A percentile compares a stretch with the other conserved stretches of the same genome.
Conservation (phyloP, 1,140 invertebrate species). For the Drosophila pseudoobscura region DNA sequence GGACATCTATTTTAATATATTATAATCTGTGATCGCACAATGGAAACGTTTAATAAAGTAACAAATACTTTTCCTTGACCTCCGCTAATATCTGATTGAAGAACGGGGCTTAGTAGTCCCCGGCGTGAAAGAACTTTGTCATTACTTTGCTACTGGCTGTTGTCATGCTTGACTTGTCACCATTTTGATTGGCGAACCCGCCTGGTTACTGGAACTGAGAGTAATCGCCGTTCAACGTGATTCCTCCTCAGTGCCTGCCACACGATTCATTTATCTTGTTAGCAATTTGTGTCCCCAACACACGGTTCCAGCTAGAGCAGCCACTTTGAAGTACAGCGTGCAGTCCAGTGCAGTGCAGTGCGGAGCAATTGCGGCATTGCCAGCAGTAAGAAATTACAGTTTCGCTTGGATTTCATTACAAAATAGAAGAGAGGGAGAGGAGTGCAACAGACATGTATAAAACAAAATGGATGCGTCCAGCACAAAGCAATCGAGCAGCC, state of each 20-base stretch:
- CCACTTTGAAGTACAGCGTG: neutral
- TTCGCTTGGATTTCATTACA: conserved; percentile 45
- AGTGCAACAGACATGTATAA: conserved; percentile 41
- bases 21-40: too few species aligned
- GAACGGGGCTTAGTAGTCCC: too few species aligned
- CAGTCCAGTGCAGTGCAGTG: neutral
- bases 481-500: conserved; percentile 30
- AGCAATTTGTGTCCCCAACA: conserved; percentile 52
- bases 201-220: conserved; percentile 25
- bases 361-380: neutral
- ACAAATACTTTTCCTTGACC: too few species aligned
- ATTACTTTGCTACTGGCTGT: conserved; percentile 33
- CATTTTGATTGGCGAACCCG: conserved; percentile 36
- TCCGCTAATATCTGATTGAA: too few species aligned
- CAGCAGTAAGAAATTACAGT: conserved; percentile 42
- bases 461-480: conserved; percentile 54
- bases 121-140: conserved; percentile 23
- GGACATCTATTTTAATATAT: too few species aligned
- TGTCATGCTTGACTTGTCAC: conserved; percentile 46
- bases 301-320: conserved; percentile 21
- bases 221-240: conserved; percentile 51
- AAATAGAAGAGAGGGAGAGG: neutral
- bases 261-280: conserved; percentile 55
- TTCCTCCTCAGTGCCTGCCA: conserved; percentile 25
- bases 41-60: too few species aligned